Evolutionary conservation across 1,140 invertebrate genomes (phyloP), one percentile per base, ranked within the genome.

Genomic region (Rhopalosiphum maidis): DNA sequence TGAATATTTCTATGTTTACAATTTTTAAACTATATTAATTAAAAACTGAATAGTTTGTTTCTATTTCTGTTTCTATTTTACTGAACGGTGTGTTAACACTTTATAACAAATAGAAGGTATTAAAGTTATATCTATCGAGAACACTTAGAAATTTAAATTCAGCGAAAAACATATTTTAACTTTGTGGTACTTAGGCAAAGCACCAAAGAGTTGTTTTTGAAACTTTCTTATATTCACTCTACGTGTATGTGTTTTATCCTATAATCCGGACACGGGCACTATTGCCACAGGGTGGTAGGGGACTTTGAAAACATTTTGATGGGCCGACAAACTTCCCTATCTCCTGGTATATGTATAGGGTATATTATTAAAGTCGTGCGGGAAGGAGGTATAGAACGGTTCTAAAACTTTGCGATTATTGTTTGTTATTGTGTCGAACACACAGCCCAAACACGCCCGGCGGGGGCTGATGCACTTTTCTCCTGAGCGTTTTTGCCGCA

Each of bases 251-350:
- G 11, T 92, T 92, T 92, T 54, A 92, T 92, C 91, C 60, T 11
- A 82, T 92, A 83, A 92, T 92, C 77, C 68, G 23, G 91, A 92
- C 91, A 92, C 60, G 77, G 68, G 48, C 87, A 54, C 48, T 89
- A 82, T n/a, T 25, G 90, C 60, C 60, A 48, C 43, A 35, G 60
- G 91, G n/a, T 83, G 43, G 91, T 35, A 89, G 48, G 88, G 88
- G 55, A 82, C 60, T 92, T 82, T 48, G 91, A 92, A 92, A 92
- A 92, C 77, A 92, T 92, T 92, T 92, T 92, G 91, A 92, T 83
- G 91, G 68, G 68, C 43, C 43, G 68, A 92, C 91, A 92, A 92
- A 92, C 41, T 92, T 92, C 43, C 68, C 46, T 51, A 83, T 92
- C 60, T 54, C 35, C 51, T 5, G 22, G 43, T 86, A 46, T 25